A percentile compares a stretch with the other conserved stretches of the same genome.
Conservation (phyloP, 2,113 vertebrate genomes). For the Verasper variegatus region DNA sequence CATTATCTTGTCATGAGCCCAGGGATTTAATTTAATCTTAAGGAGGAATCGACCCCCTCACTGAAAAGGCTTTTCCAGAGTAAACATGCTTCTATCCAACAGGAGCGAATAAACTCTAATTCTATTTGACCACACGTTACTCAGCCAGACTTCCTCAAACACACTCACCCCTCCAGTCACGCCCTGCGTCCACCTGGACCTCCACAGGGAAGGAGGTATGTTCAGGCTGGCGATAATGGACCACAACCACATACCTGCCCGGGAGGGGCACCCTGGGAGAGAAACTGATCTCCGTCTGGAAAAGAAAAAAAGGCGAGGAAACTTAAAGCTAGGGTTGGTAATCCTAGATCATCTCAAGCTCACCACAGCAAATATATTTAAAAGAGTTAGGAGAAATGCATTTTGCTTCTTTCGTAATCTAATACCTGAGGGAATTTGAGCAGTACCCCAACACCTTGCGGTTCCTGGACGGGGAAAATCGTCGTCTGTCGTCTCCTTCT, state of each 20-base stretch:
- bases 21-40: conserved; percentile 43
- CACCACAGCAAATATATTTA: background rate
- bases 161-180: conserved; percentile 85
- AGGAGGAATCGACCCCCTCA: conserved; percentile 9
- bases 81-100: conserved; percentile 6
- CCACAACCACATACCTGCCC: conserved; percentile 84
- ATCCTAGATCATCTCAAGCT: background rate
- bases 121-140: conserved; percentile 18
- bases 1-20: conserved; percentile 43
- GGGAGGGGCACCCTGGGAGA: conserved; percentile 76
- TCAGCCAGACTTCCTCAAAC: background rate
- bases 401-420: background rate
- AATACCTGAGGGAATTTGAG: conserved; percentile 88
- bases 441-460: conserved; percentile 74
- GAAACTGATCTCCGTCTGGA: conserved; percentile 87
- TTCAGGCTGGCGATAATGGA: conserved; percentile 88
- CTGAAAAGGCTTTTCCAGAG: background rate
- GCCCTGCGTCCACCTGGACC: conserved; percentile 82
- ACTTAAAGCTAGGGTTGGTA: background rate
- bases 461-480: conserved; percentile 34
- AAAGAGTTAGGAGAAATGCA: background rate
- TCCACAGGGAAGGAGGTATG: conserved; percentile 83
- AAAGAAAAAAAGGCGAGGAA: background rate
- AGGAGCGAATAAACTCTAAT: conserved; percentile 11
- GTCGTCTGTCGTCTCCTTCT: conserved; percentile 64